Percentiles rank a stretch among this genome's conserved stretches.
phyloP scores from a whole-genome alignment of 2,797 vertebrate genomes.

The Morus bassanus region DNA sequence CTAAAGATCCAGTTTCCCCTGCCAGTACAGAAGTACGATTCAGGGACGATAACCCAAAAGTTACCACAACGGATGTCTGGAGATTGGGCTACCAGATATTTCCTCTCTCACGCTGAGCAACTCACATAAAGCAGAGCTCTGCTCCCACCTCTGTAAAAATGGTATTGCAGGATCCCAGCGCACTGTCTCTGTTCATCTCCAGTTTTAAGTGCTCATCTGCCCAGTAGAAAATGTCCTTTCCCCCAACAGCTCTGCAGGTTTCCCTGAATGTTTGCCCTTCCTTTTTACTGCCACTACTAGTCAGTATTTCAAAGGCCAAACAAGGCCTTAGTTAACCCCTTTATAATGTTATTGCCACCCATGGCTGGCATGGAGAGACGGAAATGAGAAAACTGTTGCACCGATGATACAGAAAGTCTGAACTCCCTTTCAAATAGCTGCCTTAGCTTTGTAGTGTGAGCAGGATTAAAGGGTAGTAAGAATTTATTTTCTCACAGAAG shows the following conservation, averaged over 20 bases:
- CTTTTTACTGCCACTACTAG: not conserved
- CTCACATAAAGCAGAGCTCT: not conserved
- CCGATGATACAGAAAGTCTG: not conserved
- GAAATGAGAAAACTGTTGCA: not conserved
- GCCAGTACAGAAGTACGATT: not conserved
- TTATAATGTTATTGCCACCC: not conserved
- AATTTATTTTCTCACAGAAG: constrained; percentile 47
- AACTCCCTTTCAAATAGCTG: not conserved
- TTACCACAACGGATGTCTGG: not conserved
- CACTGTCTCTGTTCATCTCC: not conserved
- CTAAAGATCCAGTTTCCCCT: not conserved
- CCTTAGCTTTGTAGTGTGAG: not conserved
- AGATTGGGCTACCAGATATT: not conserved
- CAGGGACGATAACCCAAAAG: not conserved
- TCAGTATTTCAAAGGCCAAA: not conserved
- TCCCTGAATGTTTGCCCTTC: not conserved
- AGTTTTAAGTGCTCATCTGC: not conserved
- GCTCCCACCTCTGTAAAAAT: not conserved
- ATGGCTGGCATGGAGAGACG: not conserved
- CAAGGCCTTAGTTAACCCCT: not conserved
- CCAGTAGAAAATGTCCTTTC: not conserved
- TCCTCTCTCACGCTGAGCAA: not conserved
- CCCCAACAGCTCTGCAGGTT: not conserved
- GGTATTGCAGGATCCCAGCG: not conserved
- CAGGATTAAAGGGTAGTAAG: constrained; percentile 35